phyloP scores from a whole-genome alignment of 2,797 vertebrate genomes.

The Myripristis murdjan region DNA sequence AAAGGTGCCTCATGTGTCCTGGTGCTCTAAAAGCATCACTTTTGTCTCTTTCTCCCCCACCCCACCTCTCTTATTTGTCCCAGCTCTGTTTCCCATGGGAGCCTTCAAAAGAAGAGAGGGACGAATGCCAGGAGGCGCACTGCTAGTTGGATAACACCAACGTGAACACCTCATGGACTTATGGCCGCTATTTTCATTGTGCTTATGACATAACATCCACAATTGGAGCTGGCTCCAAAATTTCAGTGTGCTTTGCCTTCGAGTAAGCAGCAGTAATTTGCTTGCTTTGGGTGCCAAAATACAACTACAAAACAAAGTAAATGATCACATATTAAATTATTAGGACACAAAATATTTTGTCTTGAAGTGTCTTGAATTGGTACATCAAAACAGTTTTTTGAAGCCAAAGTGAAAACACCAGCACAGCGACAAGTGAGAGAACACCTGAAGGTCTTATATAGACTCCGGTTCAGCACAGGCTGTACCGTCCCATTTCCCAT shows the following conservation, averaged over 20 bases:
- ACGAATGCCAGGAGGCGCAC: constrained; percentile 64
- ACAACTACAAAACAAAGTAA: neutral
- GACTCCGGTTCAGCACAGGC: neutral
- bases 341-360: neutral
- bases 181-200: constrained; percentile 50
- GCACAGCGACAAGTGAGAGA: neutral
- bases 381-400: neutral
- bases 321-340: neutral
- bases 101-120: constrained; percentile 59
- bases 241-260: constrained; percentile 1
- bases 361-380: neutral
- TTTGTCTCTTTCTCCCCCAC: constrained; percentile 44
- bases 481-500: neutral
- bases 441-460: neutral
- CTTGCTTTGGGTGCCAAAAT: constrained; percentile 9
- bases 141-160: constrained; percentile 55
- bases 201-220: constrained; percentile 40
- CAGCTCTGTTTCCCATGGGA: constrained; percentile 22
- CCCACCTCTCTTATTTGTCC: neutral
- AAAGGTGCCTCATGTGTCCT: constrained; percentile 64
- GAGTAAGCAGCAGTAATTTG: constrained; percentile 5
- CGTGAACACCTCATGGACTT: constrained; percentile 55
- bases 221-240: constrained; percentile 16
- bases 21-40: constrained; percentile 63
- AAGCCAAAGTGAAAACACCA: neutral